Evolutionary conservation across 2,888 invertebrate genomes (phyloP), one percentile per base, ranked within the genome.

Genomic region (Stenodema calcarata): DNA sequence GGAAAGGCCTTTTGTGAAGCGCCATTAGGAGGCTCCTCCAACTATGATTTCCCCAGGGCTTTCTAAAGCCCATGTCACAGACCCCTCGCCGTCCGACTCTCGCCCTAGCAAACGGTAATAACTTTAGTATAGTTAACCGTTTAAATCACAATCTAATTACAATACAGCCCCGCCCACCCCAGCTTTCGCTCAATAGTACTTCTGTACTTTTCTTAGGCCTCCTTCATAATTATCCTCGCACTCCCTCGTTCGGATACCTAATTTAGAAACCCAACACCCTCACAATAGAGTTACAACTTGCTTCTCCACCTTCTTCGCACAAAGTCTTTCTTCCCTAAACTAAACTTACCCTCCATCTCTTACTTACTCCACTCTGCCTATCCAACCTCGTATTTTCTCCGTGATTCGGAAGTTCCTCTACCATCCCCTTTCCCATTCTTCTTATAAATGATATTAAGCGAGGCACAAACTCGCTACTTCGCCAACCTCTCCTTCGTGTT

Each of bases 141-240:
- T 86, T 86, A 86, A 86, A 86, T 86, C 86, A 86, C 86, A 86
- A 86, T 86, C 86, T 86, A 86, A 86, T 86, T 86, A 86, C 86
- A 83, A 83, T 73, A 83, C 44, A 9, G n/a, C 82, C 35, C 82
- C 16, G n/a, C 4, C 69, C 7, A 28, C 2, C 62, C 69, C 69
- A 30, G 7, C 23, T 35, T 41, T 4, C 11, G 6, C n/a, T n/a
- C n/a, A n/a, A n/a, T n/a, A n/a, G n/a, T n/a, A n/a, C 62, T 18
- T 41, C 69, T 69, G 41, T 42, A 35, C 54, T 69, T 81, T 27
- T 54, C 28, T 28, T 81, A 14, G 18, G 78, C 44, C 28, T 44
- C 44, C 7, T 44, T 27, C 50, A 18, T 50, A 18, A n/a, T n/a
- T n/a, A n/a, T n/a, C n/a, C n/a, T n/a, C n/a, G n/a, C n/a, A n/a